Percentiles rank a stretch among this genome's conserved stretches.
Evolutionary conservation across 2,888 invertebrate genomes (phyloP).

Genomic region (Sialis lutaria): DNA sequence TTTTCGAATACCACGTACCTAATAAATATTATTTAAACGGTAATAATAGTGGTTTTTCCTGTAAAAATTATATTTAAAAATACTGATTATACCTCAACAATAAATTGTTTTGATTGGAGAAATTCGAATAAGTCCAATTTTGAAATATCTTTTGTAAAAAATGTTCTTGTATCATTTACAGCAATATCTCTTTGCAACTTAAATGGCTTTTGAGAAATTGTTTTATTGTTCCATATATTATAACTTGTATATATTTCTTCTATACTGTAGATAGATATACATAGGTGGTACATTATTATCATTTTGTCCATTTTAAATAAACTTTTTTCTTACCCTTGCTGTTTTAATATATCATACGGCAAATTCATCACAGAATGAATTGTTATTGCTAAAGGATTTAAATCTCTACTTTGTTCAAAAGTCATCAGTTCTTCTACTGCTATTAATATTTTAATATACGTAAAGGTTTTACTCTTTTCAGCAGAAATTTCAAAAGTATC

Average conservation of each 20-base stretch:
- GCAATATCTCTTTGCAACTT: constrained; percentile 8
- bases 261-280: constrained; percentile 10
- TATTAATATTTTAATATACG: constrained; percentile 8
- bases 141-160: constrained; percentile 10
- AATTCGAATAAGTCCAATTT: constrained; percentile 10
- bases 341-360: constrained; percentile 10
- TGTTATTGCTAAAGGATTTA: constrained; percentile 13
- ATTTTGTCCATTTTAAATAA: neutral
- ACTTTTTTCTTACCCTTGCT: constrained; percentile 9
- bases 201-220: constrained; percentile 8
- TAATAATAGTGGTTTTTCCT: too few species aligned
- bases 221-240: constrained; percentile 10
- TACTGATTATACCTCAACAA: constrained; percentile 9
- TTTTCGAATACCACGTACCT: too few species aligned
- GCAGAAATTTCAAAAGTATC: constrained; percentile 8
- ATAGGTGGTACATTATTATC: neutral
- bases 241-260: constrained; percentile 11
- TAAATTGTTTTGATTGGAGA: constrained; percentile 10
- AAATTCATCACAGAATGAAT: constrained; percentile 12
- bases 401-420: constrained; percentile 8
- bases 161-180: constrained; percentile 12
- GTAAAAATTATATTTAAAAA: too few species aligned
- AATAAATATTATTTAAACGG: too few species aligned
- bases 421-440: constrained; percentile 11
- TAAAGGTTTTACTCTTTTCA: constrained; percentile 4